These are phyloP conservation scores for Nyctibius bracteatus DNA, from an alignment of 2,113 vertebrate species.

Conservation along the genomic window DNA sequence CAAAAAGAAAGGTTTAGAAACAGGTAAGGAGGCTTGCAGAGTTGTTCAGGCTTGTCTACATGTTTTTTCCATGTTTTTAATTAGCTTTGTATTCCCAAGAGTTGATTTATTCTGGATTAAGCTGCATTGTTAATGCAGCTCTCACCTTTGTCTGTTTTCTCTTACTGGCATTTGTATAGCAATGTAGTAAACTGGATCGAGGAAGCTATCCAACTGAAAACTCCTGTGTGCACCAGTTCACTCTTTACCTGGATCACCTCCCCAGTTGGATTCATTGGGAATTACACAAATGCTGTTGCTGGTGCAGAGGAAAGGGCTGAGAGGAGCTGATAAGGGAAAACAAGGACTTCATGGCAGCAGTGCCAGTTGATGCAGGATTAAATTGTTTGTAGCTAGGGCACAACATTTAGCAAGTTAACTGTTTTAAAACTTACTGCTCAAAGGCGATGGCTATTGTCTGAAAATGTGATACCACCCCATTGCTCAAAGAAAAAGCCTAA, in stretches of 20 bases:
- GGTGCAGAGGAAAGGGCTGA: neutral
- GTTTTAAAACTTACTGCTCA: neutral
- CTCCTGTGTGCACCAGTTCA: neutral
- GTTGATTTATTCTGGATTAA: constrained; percentile 10
- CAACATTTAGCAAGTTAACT: neutral
- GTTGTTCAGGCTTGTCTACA: constrained; percentile 7
- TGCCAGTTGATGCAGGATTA: neutral
- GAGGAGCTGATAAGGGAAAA: neutral
- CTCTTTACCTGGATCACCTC: neutral
- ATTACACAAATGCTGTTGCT: neutral
- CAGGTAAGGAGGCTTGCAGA: neutral
- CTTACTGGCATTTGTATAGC: neutral
- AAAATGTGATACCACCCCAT: neutral
- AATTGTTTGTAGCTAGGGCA: neutral
- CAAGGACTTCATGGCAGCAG: neutral
- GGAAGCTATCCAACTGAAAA: neutral
- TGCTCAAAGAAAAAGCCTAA: neutral
- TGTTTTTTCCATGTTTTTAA: neutral
- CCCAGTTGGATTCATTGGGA: neutral
- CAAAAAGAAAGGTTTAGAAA: neutral
- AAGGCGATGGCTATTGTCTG: neutral
- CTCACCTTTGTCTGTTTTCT: constrained; percentile 33
- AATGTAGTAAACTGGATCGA: neutral
- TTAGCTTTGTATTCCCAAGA: constrained; percentile 12
- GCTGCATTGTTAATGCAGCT: neutral